Percentiles rank a stretch among this genome's conserved stretches.
These are phyloP conservation scores for Gallinago solitaria DNA, from an alignment of 2,797 vertebrate genomes.

Conservation along the genomic window DNA sequence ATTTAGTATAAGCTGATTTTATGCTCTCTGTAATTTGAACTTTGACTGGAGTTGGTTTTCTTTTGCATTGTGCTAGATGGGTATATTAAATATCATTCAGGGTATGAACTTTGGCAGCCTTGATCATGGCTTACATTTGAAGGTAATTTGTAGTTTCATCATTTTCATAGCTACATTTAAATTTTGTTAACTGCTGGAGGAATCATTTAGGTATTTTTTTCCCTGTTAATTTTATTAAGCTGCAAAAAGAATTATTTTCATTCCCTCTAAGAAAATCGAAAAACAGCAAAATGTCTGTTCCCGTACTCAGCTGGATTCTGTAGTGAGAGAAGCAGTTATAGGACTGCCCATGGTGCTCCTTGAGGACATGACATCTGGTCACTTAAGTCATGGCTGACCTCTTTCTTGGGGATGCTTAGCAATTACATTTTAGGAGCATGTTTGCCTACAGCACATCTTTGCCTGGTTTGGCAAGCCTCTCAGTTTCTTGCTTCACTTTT, in stretches of 20 bases:
- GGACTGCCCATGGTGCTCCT: background rate
- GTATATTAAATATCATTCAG: background rate
- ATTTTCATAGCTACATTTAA: background rate
- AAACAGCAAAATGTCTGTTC: background rate
- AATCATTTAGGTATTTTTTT: background rate
- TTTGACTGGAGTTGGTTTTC: background rate
- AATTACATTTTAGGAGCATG: background rate
- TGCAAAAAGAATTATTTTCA: background rate
- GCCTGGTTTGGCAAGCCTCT: background rate
- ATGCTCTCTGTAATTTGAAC: background rate
- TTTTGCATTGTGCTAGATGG: background rate
- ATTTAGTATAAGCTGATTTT: background rate
- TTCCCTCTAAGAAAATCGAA: background rate
- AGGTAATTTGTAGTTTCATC: background rate
- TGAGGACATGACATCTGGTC: background rate
- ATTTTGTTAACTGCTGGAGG: background rate
- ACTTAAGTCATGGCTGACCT: background rate
- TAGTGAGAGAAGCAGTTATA: background rate
- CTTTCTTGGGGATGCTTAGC: background rate
- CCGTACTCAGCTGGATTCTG: background rate
- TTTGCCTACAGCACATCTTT: background rate
- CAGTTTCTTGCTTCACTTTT: conserved; percentile 10
- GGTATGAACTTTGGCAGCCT: background rate
- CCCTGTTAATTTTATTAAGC: background rate
- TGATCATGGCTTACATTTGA: background rate